Base-by-base conservation (phyloP, 2,888 invertebrate species). In the Argyresthia albistria region DNA sequence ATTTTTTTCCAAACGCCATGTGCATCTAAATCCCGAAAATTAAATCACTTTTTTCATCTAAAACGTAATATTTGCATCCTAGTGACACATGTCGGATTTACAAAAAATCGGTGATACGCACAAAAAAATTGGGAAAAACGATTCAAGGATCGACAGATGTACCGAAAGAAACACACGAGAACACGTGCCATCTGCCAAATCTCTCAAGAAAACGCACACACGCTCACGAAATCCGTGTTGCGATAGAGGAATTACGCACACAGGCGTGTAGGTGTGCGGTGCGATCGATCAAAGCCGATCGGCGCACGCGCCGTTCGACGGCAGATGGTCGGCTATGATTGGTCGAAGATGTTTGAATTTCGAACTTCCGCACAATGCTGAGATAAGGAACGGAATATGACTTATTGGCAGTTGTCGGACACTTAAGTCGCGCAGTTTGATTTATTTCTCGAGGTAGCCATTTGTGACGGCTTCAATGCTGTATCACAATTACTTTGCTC, bases 111-210 rank as follows among this genome's bases (percentile, higher is more conserved):
- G 36, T 10, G 59, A 63, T 67, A 53, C 64, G 65, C 70, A 74
- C 76, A 79, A 84, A 79, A 76, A 67, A 64, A 45, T 35, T 11
- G 16, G 55, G 59, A 65, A 71, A 77, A 84, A 83, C 72, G 67
- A 66, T 63, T 62, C 60, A 69, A 77, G 77, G 63, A 73, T 62
- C 81, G 86, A 77, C 86, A 87, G 86, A 83, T 87, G 86, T 73
- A 79, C 73, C 67, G 65, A 77, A 80, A 81, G 78, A 76, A 80
- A 72, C 73, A 65, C 67, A 63, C 65, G 56, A 52, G 56, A 77
- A 86, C 86, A 83, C 86, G 86, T 86, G 86, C 86, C 86, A 84
- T 87, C 86, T 87, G 86, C 86, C 81, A 86, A 87, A 86, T 83
- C 83, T 79, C 71, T 65, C 66, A 73, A 81, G 81, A 69, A 73